Evolutionary conservation across 2,113 vertebrate species (phyloP), one percentile per base, ranked within the genome.

Genomic region (Hirundichthys speculiger): DNA sequence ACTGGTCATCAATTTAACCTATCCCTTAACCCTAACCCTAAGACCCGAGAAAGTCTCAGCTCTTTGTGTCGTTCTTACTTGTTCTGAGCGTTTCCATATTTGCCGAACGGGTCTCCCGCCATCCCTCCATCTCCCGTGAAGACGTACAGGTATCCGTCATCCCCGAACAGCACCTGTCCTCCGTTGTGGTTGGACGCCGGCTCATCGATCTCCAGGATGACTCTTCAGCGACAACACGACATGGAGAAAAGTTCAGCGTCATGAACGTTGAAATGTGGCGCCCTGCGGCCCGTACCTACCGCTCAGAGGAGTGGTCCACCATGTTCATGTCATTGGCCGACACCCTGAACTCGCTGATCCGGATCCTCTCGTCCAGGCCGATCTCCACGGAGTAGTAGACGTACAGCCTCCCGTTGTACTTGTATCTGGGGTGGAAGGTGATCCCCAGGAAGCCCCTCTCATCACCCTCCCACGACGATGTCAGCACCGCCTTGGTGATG

Each of bases 91-190:
- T 99, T 99, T 80, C 97, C 97, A 66, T 94, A 96, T 77, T 92
- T 88, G 7, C 97, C 97, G 69, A 98, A 99, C 22, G 97, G 97
- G 80, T 99, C 97, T 69, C 97, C 97, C 5, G 95, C 97, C 96
- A 98, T 98, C 39, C 97, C 97, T 13, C 97, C 97, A 1, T 99
- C 97, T 34, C 97, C 97, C 15, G 96, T 99, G 78, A 99, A 99
- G 84, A 98, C 93, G 79, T 99, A 99, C 76, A 99, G 92, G 83
- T 94, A 98, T 0, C 92, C 96, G 2, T 99, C 97, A 30, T 96
- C 92, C 46, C 94, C 96, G 41, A 99, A 99, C 13, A 99, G 93
- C 59, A 99, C 77, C 84, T 98, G 94, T 20, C 97, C 97, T 61
- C 97, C 97, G 0, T 99, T 99, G 76, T 99, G 97, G 89, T 99